phyloP scores from a whole-genome alignment of 2,797 vertebrate genomes.

The Margarornis squamiger region DNA sequence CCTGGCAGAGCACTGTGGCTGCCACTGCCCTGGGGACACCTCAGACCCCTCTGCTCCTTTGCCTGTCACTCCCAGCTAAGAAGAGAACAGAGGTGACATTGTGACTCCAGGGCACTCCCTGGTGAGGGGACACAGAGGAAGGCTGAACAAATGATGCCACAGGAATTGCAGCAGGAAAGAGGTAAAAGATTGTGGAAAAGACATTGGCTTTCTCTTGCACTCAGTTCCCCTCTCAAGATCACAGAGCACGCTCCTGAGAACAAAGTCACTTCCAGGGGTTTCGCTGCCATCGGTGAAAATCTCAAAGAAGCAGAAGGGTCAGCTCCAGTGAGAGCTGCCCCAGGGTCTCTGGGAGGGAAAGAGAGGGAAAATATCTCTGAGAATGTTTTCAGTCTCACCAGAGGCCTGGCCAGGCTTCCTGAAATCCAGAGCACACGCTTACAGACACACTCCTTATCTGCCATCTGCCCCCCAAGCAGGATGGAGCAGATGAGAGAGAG shows the following conservation, averaged over 20 bases:
- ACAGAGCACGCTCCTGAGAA: neutral
- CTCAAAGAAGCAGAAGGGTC: neutral
- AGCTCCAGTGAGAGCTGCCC: neutral
- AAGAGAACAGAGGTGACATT: neutral
- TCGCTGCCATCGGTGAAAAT: neutral
- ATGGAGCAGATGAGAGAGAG: neutral
- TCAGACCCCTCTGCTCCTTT: neutral
- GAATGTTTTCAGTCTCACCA: neutral
- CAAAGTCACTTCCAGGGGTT: neutral
- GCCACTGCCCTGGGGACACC: neutral
- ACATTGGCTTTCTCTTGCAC: neutral
- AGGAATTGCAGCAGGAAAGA: neutral
- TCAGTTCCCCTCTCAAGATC: neutral
- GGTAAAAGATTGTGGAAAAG: neutral
- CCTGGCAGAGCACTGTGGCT: too few species aligned
- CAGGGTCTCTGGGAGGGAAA: neutral
- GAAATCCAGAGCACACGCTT: neutral
- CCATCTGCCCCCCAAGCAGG: neutral
- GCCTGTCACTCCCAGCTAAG: neutral
- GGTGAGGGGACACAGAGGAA: neutral
- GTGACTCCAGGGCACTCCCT: neutral
- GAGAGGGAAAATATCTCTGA: neutral
- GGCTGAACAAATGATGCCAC: neutral
- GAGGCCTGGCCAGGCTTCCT: neutral
- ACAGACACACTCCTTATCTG: neutral